Conservation (phyloP, 2,888 invertebrate genomes). For the Parnassius orleans region DNA sequence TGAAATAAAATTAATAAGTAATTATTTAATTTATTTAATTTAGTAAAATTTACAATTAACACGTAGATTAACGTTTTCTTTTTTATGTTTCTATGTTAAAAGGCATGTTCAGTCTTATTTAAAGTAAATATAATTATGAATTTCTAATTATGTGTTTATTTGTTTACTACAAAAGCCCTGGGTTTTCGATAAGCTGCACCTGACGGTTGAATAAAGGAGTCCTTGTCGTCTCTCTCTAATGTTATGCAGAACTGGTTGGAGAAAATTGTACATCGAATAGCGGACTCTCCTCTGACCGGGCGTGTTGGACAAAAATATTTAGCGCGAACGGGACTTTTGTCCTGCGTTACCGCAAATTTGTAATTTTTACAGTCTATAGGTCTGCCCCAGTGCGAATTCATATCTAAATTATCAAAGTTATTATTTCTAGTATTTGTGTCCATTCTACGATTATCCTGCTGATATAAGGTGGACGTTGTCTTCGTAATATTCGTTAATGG, state of each 20-base stretch:
- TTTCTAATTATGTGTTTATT: conserved; percentile 19
- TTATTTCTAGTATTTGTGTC: conserved; percentile 35
- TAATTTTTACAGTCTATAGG: conserved; percentile 73
- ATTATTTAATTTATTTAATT: conserved; percentile 20
- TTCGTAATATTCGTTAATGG: conserved; percentile 51
- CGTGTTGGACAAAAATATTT: conserved; percentile 68
- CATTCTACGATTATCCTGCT: conserved; percentile 43
- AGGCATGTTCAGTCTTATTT: conserved; percentile 29
- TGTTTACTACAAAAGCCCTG: conserved; percentile 31
- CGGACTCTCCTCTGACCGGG: conserved; percentile 52
- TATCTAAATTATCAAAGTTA: conserved; percentile 27
- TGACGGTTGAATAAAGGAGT: conserved; percentile 54
- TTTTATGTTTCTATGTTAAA: background rate
- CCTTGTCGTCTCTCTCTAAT: conserved; percentile 58
- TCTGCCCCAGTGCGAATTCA: conserved; percentile 31
- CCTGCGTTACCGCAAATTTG: conserved; percentile 65
- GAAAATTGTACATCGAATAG: conserved; percentile 65
- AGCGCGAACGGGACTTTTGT: conserved; percentile 50
- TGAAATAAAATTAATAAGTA: background rate
- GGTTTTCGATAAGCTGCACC: conserved; percentile 59
- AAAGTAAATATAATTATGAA: conserved; percentile 10
- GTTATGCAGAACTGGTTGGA: conserved; percentile 71
- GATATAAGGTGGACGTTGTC: conserved; percentile 41
- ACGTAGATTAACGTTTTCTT: conserved; percentile 1
- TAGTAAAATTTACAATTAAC: background rate